Evolutionary conservation across 2,113 vertebrate species (phyloP), one percentile per base, ranked within the genome.

Genomic region (Eulacestoma nigropectus): DNA sequence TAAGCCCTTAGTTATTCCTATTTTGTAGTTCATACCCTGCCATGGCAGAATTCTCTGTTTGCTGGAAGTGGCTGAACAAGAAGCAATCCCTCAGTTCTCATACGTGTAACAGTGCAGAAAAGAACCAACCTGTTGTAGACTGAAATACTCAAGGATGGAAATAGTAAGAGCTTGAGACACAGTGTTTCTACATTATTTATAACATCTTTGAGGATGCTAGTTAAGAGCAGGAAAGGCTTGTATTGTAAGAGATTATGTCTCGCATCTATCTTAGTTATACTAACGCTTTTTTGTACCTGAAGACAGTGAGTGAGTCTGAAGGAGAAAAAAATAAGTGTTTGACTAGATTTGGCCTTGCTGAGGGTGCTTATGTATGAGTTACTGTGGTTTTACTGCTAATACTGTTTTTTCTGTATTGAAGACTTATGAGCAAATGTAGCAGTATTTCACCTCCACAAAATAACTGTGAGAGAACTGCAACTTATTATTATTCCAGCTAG

Each of bases 1-100:
- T 70, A 84, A 95, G 76, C 81, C 47, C 42, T 94, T 90, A 95
- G 85, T 93, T 96, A 83, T 39, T 95, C 46, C 86, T 84, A 6
- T 87, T 87, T 92, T 62, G 84, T 46, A 82, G 57, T 74, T 95
- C 84, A 77, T 88, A 82, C 60, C 41, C 46, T 5, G 11, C 89
- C 73, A 55, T n/a, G 41, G 59, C 62, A 86, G 72, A 87, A 89
- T 95, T 90, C 37, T 44, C 33, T 88, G 49, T 76, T 86, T 90
- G 39, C 62, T 87, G 32, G 41, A 79, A 49, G 42, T 73, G 63
- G 50, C 60, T 81, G 69, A 87, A 67, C 18, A 89, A 79, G 46
- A 86, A 84, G 29, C 21, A 87, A 60, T 74, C 37, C 42, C 16
- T 80, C 63, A 16, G 15, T 65, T 92, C n/a, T 63, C 5, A 1